Percentiles rank a stretch among this genome's conserved stretches.
These are phyloP conservation scores for Thera obeliscata DNA, from an alignment of 2,888 invertebrate species.

Conservation along the genomic window DNA sequence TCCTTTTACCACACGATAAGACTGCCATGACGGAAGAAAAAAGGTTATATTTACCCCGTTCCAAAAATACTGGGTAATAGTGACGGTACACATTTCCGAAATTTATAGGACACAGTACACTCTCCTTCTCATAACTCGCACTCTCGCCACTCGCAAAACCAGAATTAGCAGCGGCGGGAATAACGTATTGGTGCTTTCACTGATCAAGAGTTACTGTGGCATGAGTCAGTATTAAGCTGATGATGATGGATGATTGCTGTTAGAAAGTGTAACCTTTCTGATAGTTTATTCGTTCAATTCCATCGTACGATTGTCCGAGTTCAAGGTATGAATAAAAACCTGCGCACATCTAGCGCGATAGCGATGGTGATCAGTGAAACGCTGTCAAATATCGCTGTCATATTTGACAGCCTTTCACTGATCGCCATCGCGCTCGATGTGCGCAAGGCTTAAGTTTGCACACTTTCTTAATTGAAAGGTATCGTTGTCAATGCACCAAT, in stretches of 20 bases:
- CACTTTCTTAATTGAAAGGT: too few species aligned
- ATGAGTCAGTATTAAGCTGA: conserved; percentile 17
- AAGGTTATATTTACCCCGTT: conserved; percentile 15
- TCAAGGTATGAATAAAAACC: background rate
- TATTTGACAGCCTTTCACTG: too few species aligned
- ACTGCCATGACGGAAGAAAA: too few species aligned
- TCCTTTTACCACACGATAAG: background rate
- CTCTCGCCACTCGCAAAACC: background rate
- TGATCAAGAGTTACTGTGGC: conserved; percentile 17
- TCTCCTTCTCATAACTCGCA: background rate
- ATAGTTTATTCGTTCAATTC: background rate
- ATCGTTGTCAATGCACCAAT: too few species aligned
- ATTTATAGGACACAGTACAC: background rate
- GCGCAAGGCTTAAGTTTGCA: too few species aligned
- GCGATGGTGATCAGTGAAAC: too few species aligned
- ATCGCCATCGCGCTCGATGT: too few species aligned
- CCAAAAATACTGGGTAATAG: conserved; percentile 19
- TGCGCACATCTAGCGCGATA: too few species aligned
- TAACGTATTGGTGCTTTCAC: conserved; percentile 24
- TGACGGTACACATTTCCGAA: conserved; percentile 23
- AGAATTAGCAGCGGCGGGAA: background rate
- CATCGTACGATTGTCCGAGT: background rate
- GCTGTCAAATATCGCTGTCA: too few species aligned
- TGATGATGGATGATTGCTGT: conserved; percentile 17
- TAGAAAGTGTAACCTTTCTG: conserved; percentile 11